Conservation (phyloP, 1,140 invertebrate genomes). For the Agrilus planipennis region DNA sequence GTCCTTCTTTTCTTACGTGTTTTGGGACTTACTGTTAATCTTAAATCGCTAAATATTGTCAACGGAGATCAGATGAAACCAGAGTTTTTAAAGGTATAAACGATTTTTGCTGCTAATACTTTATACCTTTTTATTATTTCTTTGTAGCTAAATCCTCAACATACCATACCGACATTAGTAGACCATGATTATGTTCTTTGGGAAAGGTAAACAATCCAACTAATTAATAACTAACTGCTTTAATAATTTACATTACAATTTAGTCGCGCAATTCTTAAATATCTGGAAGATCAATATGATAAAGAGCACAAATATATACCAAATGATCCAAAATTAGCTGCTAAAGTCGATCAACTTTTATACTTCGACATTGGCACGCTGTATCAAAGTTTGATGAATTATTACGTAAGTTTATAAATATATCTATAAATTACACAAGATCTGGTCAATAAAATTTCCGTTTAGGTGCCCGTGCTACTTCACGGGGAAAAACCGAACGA, state of each 20-base stretch:
- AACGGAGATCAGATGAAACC: conserved; percentile 7
- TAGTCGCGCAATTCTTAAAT: conserved; percentile 36
- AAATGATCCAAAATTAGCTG: conserved; percentile 35
- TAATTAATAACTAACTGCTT: no score
- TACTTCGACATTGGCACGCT: conserved; percentile 38
- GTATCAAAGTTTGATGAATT: conserved; percentile 29
- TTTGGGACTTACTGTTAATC: conserved; percentile 33
- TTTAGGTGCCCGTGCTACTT: neutral
- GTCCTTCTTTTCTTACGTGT: conserved; percentile 35
- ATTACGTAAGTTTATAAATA: conserved; percentile 18
- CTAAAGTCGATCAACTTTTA: conserved; percentile 35
- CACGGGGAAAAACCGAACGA: neutral
- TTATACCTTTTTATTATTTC: no score
- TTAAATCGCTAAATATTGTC: conserved; percentile 31
- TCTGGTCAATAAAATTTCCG: no score
- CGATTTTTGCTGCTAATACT: no score
- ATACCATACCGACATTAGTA: no score
- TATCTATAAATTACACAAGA: neutral
- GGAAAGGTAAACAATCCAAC: no score
- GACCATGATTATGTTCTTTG: no score
- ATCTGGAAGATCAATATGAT: conserved; percentile 38
- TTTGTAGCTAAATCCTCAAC: no score
- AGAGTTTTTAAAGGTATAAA: conserved; percentile 7
- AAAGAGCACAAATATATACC: conserved; percentile 37
- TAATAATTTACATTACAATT: no score